Percentiles rank a stretch among this genome's conserved stretches.
phyloP scores from a whole-genome alignment of 2,113 vertebrate genomes.

The Athene cunicularia region DNA sequence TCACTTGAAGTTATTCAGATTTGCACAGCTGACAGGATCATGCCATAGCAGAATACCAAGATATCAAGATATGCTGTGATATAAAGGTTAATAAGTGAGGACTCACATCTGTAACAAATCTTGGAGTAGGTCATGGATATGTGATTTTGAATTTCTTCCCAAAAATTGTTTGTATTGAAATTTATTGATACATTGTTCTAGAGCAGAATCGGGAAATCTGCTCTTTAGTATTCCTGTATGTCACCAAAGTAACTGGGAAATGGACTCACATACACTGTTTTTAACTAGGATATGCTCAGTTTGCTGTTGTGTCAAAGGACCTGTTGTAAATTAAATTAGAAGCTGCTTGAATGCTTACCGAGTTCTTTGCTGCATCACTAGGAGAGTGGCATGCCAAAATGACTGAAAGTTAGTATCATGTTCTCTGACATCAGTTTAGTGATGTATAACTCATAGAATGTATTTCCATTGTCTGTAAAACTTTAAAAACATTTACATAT shows the following conservation, averaged over 20 bases:
- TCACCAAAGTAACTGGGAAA: neutral
- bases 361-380: neutral
- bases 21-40: neutral
- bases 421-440: conserved; percentile 22
- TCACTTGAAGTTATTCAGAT: neutral
- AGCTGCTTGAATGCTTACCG: neutral
- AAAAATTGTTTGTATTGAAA: neutral
- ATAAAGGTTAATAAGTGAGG: neutral
- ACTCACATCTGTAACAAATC: neutral
- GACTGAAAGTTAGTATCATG: conserved; percentile 46
- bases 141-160: neutral
- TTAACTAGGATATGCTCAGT: neutral
- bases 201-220: neutral
- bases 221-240: neutral
- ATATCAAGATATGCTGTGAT: neutral
- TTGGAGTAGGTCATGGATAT: neutral
- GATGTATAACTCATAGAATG: conserved; percentile 22
- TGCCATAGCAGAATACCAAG: neutral
- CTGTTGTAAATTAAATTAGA: neutral
- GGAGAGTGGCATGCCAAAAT: conserved; percentile 14
- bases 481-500: conserved; percentile 47
- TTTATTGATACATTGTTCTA: neutral
- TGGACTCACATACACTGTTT: neutral
- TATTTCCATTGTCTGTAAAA: conserved; percentile 46
- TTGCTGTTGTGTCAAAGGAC: neutral